Evolutionary conservation across 2,797 vertebrate species (phyloP).

Genomic region (Chelmon rostratus): DNA sequence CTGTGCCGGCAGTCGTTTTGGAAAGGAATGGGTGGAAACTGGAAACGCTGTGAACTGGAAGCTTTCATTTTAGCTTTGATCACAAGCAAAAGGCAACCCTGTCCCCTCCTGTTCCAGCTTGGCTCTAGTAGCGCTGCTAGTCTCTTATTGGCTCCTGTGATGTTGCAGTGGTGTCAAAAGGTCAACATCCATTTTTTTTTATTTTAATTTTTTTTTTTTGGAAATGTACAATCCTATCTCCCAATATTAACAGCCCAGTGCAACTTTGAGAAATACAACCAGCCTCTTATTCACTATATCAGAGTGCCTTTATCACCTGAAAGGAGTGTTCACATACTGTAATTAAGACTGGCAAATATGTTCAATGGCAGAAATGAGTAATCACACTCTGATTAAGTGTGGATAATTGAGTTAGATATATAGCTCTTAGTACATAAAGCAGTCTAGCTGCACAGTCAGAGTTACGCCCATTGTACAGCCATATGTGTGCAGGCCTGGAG

Average conservation of each 20-base stretch:
- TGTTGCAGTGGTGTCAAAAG: constrained; percentile 2
- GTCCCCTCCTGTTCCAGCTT: background rate
- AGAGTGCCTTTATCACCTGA: background rate
- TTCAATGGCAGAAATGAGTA: background rate
- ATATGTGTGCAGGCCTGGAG: background rate
- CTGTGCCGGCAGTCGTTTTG: background rate
- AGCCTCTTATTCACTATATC: background rate
- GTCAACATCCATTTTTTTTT: background rate
- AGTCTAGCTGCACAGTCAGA: background rate
- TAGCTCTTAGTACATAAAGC: constrained; percentile 5
- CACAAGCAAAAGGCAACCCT: constrained; percentile 11
- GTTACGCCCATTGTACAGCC: background rate
- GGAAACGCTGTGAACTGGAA: constrained; percentile 17
- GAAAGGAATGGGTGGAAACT: constrained; percentile 1
- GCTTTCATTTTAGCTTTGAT: constrained; percentile 31
- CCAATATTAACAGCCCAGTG: background rate
- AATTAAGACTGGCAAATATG: background rate
- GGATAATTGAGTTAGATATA: constrained; percentile 24
- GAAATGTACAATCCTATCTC: background rate
- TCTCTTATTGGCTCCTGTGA: constrained; percentile 11
- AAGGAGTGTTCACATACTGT: background rate
- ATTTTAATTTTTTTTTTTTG: too few relatives aligned
- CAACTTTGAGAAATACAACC: constrained; percentile 9
- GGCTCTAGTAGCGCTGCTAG: background rate
- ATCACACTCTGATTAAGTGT: background rate